Conservation (phyloP, 2,888 invertebrate genomes). For the Agrotis segetum region DNA sequence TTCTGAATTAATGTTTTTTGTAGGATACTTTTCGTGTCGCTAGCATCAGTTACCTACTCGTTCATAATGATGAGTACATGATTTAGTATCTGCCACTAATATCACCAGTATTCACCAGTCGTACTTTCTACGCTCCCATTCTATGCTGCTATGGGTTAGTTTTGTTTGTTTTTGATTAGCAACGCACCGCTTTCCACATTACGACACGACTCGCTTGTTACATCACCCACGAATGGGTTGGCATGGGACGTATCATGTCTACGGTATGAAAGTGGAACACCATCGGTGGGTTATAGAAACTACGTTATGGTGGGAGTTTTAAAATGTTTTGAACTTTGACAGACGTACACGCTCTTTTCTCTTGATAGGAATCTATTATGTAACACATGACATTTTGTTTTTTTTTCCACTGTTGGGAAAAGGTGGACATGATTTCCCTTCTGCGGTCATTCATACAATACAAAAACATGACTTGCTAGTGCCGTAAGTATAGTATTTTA, state of each 20-base stretch:
- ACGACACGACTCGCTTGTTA: slow-evolving; percentile 39
- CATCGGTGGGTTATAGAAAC: background rate
- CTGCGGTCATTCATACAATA: too few species aligned
- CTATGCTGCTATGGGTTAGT: slow-evolving; percentile 34
- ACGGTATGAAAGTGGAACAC: slow-evolving; percentile 33
- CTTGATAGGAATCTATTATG: background rate
- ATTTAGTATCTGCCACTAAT: background rate
- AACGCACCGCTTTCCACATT: slow-evolving; percentile 50
- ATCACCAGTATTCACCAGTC: too few species aligned
- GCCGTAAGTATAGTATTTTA: too few species aligned
- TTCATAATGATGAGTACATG: background rate
- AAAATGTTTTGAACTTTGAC: background rate
- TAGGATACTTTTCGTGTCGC: too few species aligned
- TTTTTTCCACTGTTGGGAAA: background rate
- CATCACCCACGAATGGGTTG: slow-evolving; percentile 38
- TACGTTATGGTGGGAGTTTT: background rate
- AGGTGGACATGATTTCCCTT: background rate
- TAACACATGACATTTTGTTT: background rate
- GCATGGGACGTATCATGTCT: slow-evolving; percentile 6
- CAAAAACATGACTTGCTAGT: too few species aligned
- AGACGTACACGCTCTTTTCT: background rate
- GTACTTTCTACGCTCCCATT: slow-evolving; percentile 51
- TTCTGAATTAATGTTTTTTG: too few species aligned
- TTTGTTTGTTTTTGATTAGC: slow-evolving; percentile 42
- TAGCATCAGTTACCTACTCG: too few species aligned